Evolutionary conservation across 2,113 vertebrate species (phyloP).

Genomic region (Hirundichthys speculiger): DNA sequence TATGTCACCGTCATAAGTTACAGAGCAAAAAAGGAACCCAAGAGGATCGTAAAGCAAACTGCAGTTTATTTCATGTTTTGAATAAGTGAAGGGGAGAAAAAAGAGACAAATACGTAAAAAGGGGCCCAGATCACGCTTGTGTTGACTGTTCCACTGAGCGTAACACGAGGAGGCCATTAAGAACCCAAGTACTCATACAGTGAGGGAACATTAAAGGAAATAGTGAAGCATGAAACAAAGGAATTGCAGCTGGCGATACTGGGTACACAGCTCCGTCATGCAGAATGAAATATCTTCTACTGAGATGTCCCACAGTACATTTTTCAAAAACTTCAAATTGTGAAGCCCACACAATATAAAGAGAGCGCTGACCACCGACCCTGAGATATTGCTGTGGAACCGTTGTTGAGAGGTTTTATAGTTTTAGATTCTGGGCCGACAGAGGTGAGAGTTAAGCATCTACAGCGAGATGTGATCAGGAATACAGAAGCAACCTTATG

Average conservation of each 20-base stretch:
- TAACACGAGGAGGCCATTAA: conserved; percentile 55
- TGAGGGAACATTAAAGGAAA: conserved; percentile 60
- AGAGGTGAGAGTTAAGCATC: conserved; percentile 55
- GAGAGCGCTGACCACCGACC: conserved; percentile 7
- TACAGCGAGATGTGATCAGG: conserved; percentile 36
- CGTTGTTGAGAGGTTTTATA: conserved; percentile 33
- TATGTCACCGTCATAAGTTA: conserved; percentile 11
- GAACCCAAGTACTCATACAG: conserved; percentile 42
- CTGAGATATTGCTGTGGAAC: conserved; percentile 16
- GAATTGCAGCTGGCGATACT: conserved; percentile 34
- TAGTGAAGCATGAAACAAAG: conserved; percentile 56
- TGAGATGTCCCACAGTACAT: conserved; percentile 20
- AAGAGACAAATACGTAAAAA: conserved; percentile 11
- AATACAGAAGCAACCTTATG: conserved; percentile 43
- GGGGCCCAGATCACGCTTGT: conserved; percentile 23
- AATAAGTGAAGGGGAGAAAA: conserved; percentile 10
- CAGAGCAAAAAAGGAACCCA: conserved; percentile 6
- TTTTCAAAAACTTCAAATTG: conserved; percentile 31
- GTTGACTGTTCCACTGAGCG: conserved; percentile 40
- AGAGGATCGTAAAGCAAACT: not conserved
- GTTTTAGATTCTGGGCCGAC: conserved; percentile 37
- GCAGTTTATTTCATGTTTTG: conserved; percentile 14
- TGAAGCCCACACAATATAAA: conserved; percentile 10
- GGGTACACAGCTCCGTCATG: conserved; percentile 23
- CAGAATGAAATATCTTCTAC: conserved; percentile 32